A percentile compares a stretch with the other conserved stretches of the same genome.
These are phyloP conservation scores for Parnassius glacialis DNA, from an alignment of 2,888 invertebrate species.

Conservation along the genomic window DNA sequence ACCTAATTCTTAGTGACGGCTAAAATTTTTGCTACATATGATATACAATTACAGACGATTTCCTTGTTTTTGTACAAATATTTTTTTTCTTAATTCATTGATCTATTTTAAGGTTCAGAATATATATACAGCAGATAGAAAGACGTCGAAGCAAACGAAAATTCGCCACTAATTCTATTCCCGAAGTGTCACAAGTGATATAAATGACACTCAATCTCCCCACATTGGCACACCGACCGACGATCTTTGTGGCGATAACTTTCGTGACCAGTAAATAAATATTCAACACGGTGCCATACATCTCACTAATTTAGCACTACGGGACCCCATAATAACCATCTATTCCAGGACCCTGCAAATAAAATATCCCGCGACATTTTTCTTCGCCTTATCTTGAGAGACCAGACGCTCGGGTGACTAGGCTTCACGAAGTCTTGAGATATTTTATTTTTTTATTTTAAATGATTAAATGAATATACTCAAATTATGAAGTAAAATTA, in stretches of 20 bases:
- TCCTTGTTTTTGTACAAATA: too few relatives aligned
- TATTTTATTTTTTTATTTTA: too few relatives aligned
- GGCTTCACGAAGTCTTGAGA: not conserved
- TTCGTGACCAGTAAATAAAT: conserved; percentile 68
- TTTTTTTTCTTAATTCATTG: too few relatives aligned
- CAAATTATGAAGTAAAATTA: too few relatives aligned
- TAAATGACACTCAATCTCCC: conserved; percentile 29
- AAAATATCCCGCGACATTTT: conserved; percentile 78
- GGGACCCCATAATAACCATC: conserved; percentile 76
- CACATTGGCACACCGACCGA: conserved; percentile 29
- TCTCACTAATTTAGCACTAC: conserved; percentile 78
- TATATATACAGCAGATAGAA: not conserved
- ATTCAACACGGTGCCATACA: conserved; percentile 70
- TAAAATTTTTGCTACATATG: too few relatives aligned
- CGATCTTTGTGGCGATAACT: conserved; percentile 50
- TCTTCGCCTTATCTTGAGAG: conserved; percentile 73
- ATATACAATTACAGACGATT: too few relatives aligned
- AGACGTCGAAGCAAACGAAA: not conserved
- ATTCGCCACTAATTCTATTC: conserved; percentile 2
- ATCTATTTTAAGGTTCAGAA: too few relatives aligned
- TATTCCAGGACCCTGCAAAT: conserved; percentile 64
- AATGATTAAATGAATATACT: too few relatives aligned
- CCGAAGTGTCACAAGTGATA: conserved; percentile 3
- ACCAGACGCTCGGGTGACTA: conserved; percentile 51
- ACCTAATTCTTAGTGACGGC: too few relatives aligned